Evolutionary conservation across 2,797 vertebrate genomes (phyloP).

Genomic region (Melopsittacus undulatus): DNA sequence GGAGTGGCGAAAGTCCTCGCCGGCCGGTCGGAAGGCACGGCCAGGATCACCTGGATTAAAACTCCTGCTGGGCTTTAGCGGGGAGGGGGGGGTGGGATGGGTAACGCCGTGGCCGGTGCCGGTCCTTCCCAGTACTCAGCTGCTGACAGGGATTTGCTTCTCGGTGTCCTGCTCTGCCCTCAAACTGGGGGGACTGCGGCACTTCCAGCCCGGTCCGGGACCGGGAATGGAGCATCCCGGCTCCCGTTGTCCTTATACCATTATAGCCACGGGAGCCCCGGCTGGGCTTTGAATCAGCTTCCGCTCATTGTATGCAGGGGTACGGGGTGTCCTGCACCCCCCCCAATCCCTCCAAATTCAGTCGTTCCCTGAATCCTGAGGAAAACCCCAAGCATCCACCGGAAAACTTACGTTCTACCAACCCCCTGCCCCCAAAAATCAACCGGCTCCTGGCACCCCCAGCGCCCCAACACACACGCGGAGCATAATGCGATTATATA

Average conservation of each 20-base stretch:
- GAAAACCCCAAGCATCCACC: background rate
- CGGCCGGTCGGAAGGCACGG: background rate
- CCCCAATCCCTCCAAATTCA: background rate
- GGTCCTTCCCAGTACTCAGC: background rate
- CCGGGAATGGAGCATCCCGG: background rate
- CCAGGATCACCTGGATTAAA: background rate
- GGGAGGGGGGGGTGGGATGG: too few relatives aligned
- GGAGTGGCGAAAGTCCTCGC: background rate
- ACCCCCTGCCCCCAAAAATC: background rate
- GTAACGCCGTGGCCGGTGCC: background rate
- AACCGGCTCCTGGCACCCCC: background rate
- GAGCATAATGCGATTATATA: slow-evolving; percentile 54
- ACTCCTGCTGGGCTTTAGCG: background rate
- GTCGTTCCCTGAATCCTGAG: background rate
- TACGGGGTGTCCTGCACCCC: background rate
- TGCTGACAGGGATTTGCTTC: background rate
- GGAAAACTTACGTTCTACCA: background rate
- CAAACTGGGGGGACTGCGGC: rapidly evolving
- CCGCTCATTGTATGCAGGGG: rapidly evolving
- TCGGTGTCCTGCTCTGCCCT: background rate
- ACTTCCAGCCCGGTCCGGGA: background rate
- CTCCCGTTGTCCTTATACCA: background rate
- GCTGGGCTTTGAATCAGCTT: background rate
- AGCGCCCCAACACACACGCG: background rate
- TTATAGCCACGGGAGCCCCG: background rate